Evolutionary conservation across 2,797 vertebrate species (phyloP).

Genomic region (Oryzias sinensis): DNA sequence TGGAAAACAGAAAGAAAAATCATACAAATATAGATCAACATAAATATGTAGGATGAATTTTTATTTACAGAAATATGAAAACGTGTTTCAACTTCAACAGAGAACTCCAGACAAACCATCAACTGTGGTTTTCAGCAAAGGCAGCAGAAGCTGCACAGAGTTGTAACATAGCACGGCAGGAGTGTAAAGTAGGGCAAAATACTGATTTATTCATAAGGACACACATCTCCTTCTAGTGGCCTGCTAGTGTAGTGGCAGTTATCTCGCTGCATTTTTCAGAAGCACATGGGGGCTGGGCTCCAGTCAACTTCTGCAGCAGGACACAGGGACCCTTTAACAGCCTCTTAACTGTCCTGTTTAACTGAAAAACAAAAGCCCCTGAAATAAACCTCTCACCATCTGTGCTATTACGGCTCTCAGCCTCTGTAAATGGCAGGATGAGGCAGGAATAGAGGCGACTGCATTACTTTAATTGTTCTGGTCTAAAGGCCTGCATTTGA

Average conservation of each 20-base stretch:
- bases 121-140: neutral
- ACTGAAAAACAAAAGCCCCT: constrained; percentile 19
- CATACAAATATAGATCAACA: neutral
- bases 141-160: constrained; percentile 10
- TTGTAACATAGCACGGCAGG: constrained; percentile 24
- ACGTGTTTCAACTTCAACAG: neutral
- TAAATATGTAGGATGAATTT: neutral
- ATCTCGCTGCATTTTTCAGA: constrained; percentile 51
- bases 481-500: constrained; percentile 54
- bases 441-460: constrained; percentile 30
- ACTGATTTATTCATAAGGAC: constrained; percentile 73
- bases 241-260: constrained; percentile 59
- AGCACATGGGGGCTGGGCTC: constrained; percentile 38
- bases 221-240: constrained; percentile 75
- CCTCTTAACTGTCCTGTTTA: constrained; percentile 24
- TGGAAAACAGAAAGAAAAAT: constrained; percentile 57
- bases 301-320: constrained; percentile 44
- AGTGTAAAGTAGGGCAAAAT: constrained; percentile 61
- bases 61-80: neutral
- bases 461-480: constrained; percentile 77
- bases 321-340: constrained; percentile 25
- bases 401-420: constrained; percentile 66
- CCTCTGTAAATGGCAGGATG: constrained; percentile 62
- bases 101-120: neutral
- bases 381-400: constrained; percentile 63